Base-by-base conservation (phyloP, 2,113 vertebrate genomes). In the Recurvirostra avosetta region DNA sequence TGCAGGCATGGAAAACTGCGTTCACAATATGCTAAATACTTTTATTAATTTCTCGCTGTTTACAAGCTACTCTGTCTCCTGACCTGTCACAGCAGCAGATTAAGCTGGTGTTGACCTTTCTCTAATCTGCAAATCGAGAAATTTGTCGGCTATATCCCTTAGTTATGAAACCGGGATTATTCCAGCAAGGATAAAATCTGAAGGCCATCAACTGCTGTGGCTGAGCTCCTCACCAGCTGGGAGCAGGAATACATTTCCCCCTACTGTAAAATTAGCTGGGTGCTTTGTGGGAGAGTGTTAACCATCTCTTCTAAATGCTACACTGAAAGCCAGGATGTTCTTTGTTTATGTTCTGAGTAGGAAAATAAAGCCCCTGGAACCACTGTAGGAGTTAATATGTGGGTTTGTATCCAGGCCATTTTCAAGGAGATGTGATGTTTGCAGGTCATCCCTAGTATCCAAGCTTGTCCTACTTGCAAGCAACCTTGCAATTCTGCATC, bases 151-250 rank as follows among this genome's bases (percentile, higher is more conserved):
- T 86, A 22, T 56, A 94, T 76, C 90, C 65, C 61, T 86, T 80
- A 73, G 83, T 94, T 97, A 96, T 49, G 90, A 97, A 96, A 95
- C 88, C 53, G 29, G 74, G 89, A 95, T 96, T 95, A 93, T 79
- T 86, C 29, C 63, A 83, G 59, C 20, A 15, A 87, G 80, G 86
- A 73, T 95, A 84, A 95, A 96, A 89, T 91, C 71, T 66, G 74
- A 91, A 81, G 56, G 59, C 90, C 36, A 58, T 78, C 78, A 55
- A 7, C 53, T 52, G 36, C 45, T 62, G 18, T 56, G 29, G 58
- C 20, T 77, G 58, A 88, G 83, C 38, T 53, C 12, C 32, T 91
- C 19, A 29, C 19, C 47, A 58, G 65, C 90, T 76, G 47, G 55
- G 71, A 94, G 63, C 62, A 86, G 80, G 73, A 91, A 76, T 58